A percentile compares a stretch with the other conserved stretches of the same genome.
phyloP scores from a whole-genome alignment of 2,797 vertebrate genomes.

The Nasua narica region DNA sequence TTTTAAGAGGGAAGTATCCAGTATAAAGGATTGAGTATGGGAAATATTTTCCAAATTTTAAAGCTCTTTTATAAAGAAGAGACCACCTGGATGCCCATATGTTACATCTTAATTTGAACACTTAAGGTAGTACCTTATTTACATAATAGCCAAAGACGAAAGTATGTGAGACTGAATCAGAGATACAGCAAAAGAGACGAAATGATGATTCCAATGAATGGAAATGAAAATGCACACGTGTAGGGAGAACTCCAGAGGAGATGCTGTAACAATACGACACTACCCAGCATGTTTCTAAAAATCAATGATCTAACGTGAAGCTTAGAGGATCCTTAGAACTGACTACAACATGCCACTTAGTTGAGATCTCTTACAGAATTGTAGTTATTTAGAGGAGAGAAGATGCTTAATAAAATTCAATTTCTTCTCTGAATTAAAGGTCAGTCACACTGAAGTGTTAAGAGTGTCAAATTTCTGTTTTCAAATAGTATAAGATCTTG shows the following conservation, averaged over 20 bases:
- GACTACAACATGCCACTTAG: neutral
- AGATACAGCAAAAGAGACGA: neutral
- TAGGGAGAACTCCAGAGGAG: neutral
- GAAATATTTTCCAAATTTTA: constrained; percentile 49
- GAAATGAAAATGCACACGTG: neutral
- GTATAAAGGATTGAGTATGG: neutral
- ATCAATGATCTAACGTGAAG: neutral
- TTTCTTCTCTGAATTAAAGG: neutral
- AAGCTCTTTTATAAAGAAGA: neutral
- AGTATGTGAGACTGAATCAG: neutral
- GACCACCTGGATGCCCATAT: constrained; percentile 8
- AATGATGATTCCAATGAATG: neutral
- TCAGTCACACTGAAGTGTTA: neutral
- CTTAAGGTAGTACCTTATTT: constrained; percentile 12
- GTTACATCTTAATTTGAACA: constrained; percentile 17
- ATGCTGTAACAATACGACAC: neutral
- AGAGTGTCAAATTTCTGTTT: neutral
- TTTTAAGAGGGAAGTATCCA: neutral
- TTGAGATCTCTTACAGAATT: neutral
- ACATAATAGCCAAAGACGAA: neutral
- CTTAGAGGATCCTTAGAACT: neutral
- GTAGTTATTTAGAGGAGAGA: neutral
- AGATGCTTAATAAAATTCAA: neutral
- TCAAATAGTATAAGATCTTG: neutral
- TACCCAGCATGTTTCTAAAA: neutral